Percentiles rank a stretch among this genome's conserved stretches.
Conservation (phyloP, 2,888 invertebrate species). For the Bellardia pandia region DNA sequence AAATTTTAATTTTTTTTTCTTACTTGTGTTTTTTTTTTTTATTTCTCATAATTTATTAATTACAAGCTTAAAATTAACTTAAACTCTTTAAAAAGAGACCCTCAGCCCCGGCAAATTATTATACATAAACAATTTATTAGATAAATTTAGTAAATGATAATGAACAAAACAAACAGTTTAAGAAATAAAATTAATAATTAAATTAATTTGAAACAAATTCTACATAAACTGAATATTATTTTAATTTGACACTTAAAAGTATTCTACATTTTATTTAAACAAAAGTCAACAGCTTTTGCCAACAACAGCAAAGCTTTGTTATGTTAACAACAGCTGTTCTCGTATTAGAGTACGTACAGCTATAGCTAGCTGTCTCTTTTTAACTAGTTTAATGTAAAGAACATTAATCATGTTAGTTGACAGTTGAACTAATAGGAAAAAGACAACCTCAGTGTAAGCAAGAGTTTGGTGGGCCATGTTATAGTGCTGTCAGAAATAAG, state of each 20-base stretch:
- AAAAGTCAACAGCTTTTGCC: background rate
- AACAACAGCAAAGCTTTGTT: slow-evolving; percentile 17
- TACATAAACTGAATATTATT: slow-evolving; percentile 2
- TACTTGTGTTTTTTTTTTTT: background rate
- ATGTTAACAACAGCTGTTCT: background rate
- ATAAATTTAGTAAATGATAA: slow-evolving; percentile 69
- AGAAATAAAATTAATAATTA: background rate
- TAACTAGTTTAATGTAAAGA: background rate
- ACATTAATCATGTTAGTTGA: background rate
- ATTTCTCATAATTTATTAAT: background rate
- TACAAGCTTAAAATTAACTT: slow-evolving; percentile 18
- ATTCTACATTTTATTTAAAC: background rate
- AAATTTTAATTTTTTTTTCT: background rate
- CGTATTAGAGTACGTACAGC: background rate
- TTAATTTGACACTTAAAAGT: slow-evolving; percentile 46
- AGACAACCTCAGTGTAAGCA: slow-evolving; percentile 23
- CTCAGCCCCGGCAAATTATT: slow-evolving; percentile 18
- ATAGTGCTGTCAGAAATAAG: background rate
- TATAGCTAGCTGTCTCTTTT: slow-evolving; percentile 26
- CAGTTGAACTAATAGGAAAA: slow-evolving; percentile 10
- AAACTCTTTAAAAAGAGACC: background rate
- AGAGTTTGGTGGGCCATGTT: slow-evolving; percentile 36
- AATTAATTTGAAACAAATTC: background rate
- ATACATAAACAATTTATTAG: slow-evolving; percentile 53
- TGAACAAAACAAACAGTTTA: slow-evolving; percentile 33